phyloP scores from a whole-genome alignment of 2,113 vertebrate species.

The Poicephalus meyeri region DNA sequence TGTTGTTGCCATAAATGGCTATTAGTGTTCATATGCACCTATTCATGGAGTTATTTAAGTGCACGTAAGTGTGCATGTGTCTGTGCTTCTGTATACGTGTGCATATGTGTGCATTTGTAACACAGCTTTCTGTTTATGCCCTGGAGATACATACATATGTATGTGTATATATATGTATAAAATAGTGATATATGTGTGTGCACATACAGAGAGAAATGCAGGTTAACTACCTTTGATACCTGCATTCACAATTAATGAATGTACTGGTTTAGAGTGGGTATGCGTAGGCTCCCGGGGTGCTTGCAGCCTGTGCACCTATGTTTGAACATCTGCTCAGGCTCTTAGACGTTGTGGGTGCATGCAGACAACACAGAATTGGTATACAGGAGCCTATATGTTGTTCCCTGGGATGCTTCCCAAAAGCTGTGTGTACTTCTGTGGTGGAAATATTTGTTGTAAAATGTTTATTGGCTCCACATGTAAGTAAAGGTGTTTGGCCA shows the following conservation, averaged over 20 bases:
- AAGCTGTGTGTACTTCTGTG: neutral
- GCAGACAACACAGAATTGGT: neutral
- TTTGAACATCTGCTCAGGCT: neutral
- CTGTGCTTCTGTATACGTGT: neutral
- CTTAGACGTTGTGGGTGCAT: accelerated
- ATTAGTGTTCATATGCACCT: slow-evolving; percentile 43
- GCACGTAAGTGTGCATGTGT: neutral
- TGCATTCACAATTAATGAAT: neutral
- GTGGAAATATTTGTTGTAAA: neutral
- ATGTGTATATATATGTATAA: neutral
- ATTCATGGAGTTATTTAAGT: slow-evolving; percentile 45
- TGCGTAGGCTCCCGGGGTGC: neutral
- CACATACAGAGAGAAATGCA: neutral
- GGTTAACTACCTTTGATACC: neutral
- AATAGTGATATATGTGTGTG: neutral
- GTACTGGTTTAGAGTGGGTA: neutral
- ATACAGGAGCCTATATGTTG: neutral
- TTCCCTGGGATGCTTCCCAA: neutral
- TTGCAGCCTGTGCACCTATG: neutral
- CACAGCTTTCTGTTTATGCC: neutral
- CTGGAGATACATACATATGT: accelerated
- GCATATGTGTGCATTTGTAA: neutral
- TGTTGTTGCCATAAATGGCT: slow-evolving; percentile 65
- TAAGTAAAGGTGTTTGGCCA: neutral
- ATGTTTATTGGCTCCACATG: neutral